Percentiles rank a stretch among this genome's conserved stretches.
phyloP scores from a whole-genome alignment of 1,140 invertebrate genomes.

The Bathynomus jamesi region DNA sequence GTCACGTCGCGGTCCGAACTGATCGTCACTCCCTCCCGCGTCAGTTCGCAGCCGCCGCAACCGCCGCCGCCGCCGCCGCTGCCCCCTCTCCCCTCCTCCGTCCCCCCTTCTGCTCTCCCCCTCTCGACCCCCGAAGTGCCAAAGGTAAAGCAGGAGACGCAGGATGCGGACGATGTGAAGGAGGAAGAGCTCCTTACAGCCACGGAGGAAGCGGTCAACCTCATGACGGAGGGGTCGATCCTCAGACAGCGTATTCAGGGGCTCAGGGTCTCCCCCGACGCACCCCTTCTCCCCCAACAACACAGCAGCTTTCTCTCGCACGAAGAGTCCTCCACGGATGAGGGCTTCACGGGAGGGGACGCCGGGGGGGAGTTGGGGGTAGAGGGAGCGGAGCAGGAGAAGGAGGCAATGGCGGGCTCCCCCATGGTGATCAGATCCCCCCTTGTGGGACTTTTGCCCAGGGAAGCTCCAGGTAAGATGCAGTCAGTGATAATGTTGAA shows the following conservation, averaged over 20 bases:
- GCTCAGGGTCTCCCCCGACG: constrained; percentile 24
- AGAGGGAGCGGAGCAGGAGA: constrained; percentile 20
- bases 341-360: not conserved
- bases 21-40: not conserved
- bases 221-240: constrained; percentile 33
- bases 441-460: constrained; percentile 30
- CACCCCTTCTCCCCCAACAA: constrained; percentile 15
- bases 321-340: constrained; percentile 4
- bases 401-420: constrained; percentile 29
- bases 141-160: constrained; percentile 33
- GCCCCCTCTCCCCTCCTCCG: constrained; percentile 16
- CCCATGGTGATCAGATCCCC: constrained; percentile 35
- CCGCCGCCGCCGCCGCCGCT: constrained; percentile 22
- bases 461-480: constrained; percentile 34
- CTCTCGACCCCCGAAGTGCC: constrained; percentile 20
- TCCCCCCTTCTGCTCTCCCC: constrained; percentile 11
- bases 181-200: constrained; percentile 14
- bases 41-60: constrained; percentile 8
- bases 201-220: constrained; percentile 28
- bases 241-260: constrained; percentile 37
- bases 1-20: constrained; percentile 6
- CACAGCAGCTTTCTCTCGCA: not conserved
- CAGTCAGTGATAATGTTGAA: too few relatives aligned
- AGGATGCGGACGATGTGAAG: not conserved
- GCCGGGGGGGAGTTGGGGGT: constrained; percentile 17